Evolutionary conservation across 2,113 vertebrate species (phyloP).

Genomic region (Scopus umbretta): DNA sequence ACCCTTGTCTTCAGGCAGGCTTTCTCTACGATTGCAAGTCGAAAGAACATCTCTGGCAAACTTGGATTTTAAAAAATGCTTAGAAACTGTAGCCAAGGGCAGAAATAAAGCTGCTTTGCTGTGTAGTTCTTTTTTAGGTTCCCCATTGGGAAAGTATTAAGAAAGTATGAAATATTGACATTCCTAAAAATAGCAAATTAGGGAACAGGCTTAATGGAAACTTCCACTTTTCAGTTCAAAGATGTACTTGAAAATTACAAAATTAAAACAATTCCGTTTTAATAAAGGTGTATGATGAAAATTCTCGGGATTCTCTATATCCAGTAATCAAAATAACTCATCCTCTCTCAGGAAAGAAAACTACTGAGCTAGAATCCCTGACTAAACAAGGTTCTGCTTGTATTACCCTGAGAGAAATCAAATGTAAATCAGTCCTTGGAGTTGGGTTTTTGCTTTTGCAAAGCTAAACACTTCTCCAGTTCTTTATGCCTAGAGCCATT

Average conservation of each 20-base stretch:
- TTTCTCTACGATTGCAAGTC: neutral
- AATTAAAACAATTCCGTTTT: neutral
- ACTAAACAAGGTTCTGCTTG: neutral
- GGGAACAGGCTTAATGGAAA: neutral
- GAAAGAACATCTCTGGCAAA: neutral
- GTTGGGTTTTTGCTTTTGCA: neutral
- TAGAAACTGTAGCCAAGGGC: neutral
- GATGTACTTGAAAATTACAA: neutral
- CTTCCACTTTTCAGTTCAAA: neutral
- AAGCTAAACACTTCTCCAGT: neutral
- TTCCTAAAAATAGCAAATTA: neutral
- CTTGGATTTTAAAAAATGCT: neutral
- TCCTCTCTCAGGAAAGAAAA: neutral
- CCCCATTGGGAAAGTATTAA: neutral
- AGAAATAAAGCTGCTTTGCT: conserved; percentile 12
- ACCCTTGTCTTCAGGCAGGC: conserved; percentile 2
- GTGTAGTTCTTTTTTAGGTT: neutral
- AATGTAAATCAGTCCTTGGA: neutral
- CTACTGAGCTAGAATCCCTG: neutral
- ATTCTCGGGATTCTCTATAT: neutral
- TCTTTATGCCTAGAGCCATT: neutral
- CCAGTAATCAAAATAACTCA: neutral
- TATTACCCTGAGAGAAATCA: neutral
- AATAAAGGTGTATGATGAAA: neutral
- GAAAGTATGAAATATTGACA: neutral